A percentile compares a stretch with the other conserved stretches of the same genome.
Evolutionary conservation across 2,113 vertebrate genomes (phyloP).

Genomic region (Urocitellus parryii): DNA sequence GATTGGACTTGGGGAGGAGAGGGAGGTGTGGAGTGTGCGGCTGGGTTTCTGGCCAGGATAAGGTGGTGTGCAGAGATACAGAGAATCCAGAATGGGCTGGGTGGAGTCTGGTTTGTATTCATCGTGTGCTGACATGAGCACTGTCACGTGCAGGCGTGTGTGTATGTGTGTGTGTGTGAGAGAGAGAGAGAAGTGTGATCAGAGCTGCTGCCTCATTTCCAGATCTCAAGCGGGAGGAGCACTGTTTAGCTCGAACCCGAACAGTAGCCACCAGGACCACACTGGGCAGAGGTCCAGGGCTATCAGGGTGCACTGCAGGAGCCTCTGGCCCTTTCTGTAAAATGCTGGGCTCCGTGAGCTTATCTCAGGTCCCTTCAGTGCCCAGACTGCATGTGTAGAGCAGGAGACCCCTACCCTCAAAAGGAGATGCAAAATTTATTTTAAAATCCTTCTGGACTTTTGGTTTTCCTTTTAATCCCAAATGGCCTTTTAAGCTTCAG

Average conservation of each 20-base stretch:
- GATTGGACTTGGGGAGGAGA: slow-evolving; percentile 31
- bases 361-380: background rate
- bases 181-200: background rate
- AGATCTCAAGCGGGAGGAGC: background rate
- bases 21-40: background rate
- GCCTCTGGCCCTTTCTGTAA: background rate
- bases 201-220: background rate
- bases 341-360: background rate
- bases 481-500: slow-evolving; percentile 61
- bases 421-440: slow-evolving; percentile 7
- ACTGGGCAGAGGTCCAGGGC: background rate
- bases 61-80: background rate
- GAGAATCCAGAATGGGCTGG: background rate
- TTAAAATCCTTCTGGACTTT: slow-evolving; percentile 55
- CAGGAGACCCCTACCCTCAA: background rate
- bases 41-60: background rate
- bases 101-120: background rate
- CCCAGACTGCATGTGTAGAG: background rate
- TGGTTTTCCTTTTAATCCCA: slow-evolving; percentile 68
- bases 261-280: background rate
- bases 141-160: background rate
- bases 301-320: background rate
- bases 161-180: background rate
- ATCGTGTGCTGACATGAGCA: background rate
- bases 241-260: background rate